Percentiles rank a stretch among this genome's conserved stretches.
Conservation (phyloP, 2,113 vertebrate genomes). For the Corvus moneduloides region DNA sequence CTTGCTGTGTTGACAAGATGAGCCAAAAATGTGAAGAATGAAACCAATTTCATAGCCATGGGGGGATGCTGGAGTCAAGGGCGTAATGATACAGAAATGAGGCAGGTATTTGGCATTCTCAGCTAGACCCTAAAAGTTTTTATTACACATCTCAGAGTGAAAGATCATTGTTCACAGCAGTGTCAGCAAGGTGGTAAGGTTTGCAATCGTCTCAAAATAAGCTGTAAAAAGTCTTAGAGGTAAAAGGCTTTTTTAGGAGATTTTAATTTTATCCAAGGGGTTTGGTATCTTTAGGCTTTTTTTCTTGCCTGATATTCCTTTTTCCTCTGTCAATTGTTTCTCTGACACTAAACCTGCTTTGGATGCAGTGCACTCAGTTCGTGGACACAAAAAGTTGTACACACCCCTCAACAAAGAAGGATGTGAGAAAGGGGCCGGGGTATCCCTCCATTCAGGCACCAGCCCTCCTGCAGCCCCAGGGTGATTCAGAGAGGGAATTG, state of each 20-base stretch:
- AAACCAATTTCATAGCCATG: not conserved
- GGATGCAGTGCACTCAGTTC: not conserved
- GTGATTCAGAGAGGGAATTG: not conserved
- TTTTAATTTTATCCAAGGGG: not conserved
- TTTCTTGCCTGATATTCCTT: not conserved
- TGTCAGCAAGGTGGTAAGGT: not conserved
- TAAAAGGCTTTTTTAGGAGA: not conserved
- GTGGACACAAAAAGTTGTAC: not conserved
- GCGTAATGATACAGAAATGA: not conserved
- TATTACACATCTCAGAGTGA: constrained; percentile 7
- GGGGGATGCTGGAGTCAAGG: not conserved
- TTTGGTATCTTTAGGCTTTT: not conserved
- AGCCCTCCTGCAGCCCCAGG: not conserved
- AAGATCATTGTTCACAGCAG: not conserved
- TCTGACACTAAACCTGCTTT: not conserved
- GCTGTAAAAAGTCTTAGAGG: not conserved
- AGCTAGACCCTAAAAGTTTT: constrained; percentile 1
- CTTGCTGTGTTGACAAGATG: not conserved
- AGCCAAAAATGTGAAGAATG: not conserved
- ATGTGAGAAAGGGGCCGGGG: not conserved
- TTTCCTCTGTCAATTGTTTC: not conserved
- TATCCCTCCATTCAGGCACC: accelerated
- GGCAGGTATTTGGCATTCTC: constrained; percentile 5
- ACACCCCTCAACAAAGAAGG: not conserved
- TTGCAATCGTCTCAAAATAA: constrained; percentile 14